These are phyloP conservation scores for Lasioglossum oenotherae DNA, from an alignment of 2,888 invertebrate genomes.

Conservation along the genomic window DNA sequence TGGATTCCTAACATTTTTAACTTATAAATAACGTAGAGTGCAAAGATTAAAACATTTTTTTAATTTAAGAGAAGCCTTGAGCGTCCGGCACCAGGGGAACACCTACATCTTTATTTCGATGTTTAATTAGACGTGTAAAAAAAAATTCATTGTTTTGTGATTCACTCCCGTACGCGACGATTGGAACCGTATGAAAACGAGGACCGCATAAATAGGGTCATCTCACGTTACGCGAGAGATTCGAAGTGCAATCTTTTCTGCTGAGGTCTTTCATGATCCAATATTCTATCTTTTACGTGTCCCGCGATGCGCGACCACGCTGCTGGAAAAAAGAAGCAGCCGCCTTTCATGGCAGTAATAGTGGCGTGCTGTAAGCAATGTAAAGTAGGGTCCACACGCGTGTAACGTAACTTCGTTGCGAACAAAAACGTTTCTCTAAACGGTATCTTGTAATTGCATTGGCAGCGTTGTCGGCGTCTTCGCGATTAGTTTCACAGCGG, in stretches of 20 bases:
- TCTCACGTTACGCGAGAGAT: background rate
- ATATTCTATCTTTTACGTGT: slow-evolving; percentile 6
- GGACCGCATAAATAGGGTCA: background rate
- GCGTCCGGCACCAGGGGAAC: no score
- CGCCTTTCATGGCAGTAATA: background rate
- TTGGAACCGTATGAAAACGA: background rate
- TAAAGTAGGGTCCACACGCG: background rate
- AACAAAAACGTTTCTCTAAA: slow-evolving; percentile 7
- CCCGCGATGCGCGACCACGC: background rate
- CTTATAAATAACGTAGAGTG: no score
- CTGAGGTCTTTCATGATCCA: background rate
- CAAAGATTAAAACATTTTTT: no score
- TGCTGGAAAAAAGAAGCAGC: background rate
- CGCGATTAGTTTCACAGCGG: background rate
- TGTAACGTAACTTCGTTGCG: slow-evolving; percentile 6
- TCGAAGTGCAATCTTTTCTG: background rate
- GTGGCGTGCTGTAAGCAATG: background rate
- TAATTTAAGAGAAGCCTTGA: no score
- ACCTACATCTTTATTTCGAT: no score
- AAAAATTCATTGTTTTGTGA: background rate
- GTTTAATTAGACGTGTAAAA: background rate
- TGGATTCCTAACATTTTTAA: no score
- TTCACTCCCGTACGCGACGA: background rate
- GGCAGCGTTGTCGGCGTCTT: background rate
- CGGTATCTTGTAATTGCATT: background rate